Base-by-base conservation (phyloP, 2,888 invertebrate genomes). In the Glyphotaelius pellucidus region DNA sequence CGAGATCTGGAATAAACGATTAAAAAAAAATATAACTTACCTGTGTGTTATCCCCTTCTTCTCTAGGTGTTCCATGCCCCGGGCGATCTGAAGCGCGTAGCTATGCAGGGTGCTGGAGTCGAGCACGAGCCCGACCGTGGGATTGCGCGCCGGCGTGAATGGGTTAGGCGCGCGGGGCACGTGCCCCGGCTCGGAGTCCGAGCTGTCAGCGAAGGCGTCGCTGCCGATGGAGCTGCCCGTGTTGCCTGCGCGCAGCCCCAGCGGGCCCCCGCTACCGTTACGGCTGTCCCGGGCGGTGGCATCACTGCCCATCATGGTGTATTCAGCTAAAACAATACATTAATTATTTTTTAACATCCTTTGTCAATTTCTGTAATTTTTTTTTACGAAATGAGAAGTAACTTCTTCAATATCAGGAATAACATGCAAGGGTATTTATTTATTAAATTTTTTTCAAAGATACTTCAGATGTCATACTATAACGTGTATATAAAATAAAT, bases 21-120 rank as follows among this genome's bases (percentile, higher is more conserved):
- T 47, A 47, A 47, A 14, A 47, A 14, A 47, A 12, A 47, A 81
- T 12, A 31, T 32, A 31, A 14, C 14, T 94, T 94, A 97, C 97
- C 97, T 96, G 94, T 98, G 98, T 0, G 97, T 97, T 42, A 98
- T 97, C 14, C 97, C 96, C 92, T 97, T 96, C 52, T 96, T 96
- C 94, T 98, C 98, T 86, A 98, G 95, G 94, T 98, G 97, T 31
- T 96, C 96, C 98, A 98, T 98, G 12, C 98, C 98, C 92, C 96
- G 95, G 0, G 98, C 98, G 38, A 98, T 98, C 95, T 98, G 98
- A 25, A 97, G 94, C 0, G 98, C 98, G 94, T 98, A 98, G 32
- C 97, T 96, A 90, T 98, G 96, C 95, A 98, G 94, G 94, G 97
- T 97, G 3, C 94, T 95, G 79, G 96, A 94, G 92, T 96, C 95